phyloP scores from a whole-genome alignment of 2,113 vertebrate genomes.

The Probosciger aterrimus region DNA sequence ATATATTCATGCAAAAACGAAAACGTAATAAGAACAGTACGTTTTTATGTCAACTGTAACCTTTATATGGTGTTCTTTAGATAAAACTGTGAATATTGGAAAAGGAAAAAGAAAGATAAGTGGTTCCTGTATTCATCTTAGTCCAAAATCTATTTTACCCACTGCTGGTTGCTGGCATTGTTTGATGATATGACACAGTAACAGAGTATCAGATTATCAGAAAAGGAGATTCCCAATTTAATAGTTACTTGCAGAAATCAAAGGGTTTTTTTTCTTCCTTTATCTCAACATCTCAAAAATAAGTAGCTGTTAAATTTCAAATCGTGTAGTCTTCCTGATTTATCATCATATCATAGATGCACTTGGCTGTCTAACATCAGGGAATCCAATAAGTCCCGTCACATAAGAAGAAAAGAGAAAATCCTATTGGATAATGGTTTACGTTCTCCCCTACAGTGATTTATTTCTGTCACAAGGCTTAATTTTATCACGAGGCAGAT shows the following conservation, averaged over 20 bases:
- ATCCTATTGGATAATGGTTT: conserved; percentile 75
- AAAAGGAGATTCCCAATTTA: conserved; percentile 77
- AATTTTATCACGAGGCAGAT: conserved; percentile 81
- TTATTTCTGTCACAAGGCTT: conserved; percentile 82
- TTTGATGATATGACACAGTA: conserved; percentile 71
- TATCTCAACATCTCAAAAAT: conserved; percentile 75
- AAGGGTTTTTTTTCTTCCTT: conserved; percentile 42
- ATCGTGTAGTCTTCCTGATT: conserved; percentile 75
- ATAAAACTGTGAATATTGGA: conserved; percentile 74
- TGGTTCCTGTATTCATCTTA: conserved; percentile 74
- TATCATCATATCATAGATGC: conserved; percentile 74
- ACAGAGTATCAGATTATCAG: conserved; percentile 66
- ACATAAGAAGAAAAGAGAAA: conserved; percentile 77
- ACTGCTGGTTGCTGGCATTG: conserved; percentile 70
- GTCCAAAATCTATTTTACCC: conserved; percentile 79
- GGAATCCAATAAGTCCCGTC: conserved; percentile 83
- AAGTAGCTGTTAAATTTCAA: conserved; percentile 77
- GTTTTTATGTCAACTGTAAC: conserved; percentile 74
- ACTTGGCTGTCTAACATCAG: conserved; percentile 77
- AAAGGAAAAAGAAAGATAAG: conserved; percentile 66
- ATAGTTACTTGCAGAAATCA: conserved; percentile 68
- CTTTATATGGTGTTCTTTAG: conserved; percentile 67
- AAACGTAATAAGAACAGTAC: conserved; percentile 66
- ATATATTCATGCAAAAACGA: conserved; percentile 66
- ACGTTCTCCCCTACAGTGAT: conserved; percentile 71